phyloP scores from a whole-genome alignment of 2,888 invertebrate genomes.

The Aelia acuminata region DNA sequence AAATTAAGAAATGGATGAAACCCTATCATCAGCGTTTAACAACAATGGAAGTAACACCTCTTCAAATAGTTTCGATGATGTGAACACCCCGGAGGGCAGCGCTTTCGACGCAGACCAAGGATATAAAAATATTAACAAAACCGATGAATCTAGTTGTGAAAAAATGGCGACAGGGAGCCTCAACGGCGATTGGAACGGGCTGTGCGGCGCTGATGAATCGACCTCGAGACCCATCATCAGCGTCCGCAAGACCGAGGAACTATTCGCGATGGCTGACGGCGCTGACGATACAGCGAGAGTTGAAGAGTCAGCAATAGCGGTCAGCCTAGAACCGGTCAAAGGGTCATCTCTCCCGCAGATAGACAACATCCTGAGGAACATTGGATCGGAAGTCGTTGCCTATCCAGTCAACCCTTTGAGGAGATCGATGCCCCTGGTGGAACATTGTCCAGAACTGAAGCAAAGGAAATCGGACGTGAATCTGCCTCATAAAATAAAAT shows the following conservation, averaged over 20 bases:
- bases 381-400: not conserved
- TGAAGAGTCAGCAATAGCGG: slow-evolving; percentile 65
- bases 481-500: not conserved
- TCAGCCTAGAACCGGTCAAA: not conserved
- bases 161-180: not conserved
- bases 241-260: not conserved
- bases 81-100: not conserved
- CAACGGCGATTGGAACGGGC: not conserved
- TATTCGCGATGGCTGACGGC: not conserved
- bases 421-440: not conserved
- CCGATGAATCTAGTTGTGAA: not conserved
- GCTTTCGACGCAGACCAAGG: not conserved
- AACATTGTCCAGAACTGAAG: not conserved
- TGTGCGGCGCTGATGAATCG: not conserved
- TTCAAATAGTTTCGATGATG: not conserved
- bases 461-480: not conserved
- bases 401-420: not conserved
- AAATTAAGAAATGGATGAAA: not conserved
- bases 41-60: not conserved
- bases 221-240: not conserved
- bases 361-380: not conserved
- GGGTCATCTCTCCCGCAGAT: not conserved
- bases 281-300: not conserved
- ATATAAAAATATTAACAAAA: not conserved
- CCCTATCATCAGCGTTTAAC: not conserved